Evolutionary conservation across 2,888 invertebrate genomes (phyloP), one percentile per base, ranked within the genome.

Genomic region (Thymelicus sylvestris): DNA sequence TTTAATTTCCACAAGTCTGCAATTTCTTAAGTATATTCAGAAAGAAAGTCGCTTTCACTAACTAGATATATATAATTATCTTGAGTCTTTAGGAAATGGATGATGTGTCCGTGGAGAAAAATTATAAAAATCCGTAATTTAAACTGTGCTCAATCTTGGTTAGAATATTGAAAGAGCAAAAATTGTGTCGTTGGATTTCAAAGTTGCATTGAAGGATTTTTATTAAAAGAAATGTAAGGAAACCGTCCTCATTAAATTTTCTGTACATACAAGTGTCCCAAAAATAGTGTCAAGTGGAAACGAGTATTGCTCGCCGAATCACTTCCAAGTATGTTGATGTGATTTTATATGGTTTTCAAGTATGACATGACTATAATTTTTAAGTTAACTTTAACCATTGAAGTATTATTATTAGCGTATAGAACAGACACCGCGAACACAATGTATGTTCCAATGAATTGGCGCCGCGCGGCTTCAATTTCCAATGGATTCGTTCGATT

Each of bases 21-120:
- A 78, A 70, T 79, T 76, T 79, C 79, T 79, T 82, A 31, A 31
- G 78, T 79, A 80, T 81, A 82, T 83, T 82, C 79, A 82, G 81
- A 81, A 80, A 79, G 80, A 79, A 77, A 77, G 74, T 19, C 19
- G 75, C 75, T 82, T 79, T 79, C 57, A 52, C 67, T 41, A 41
- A 64, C 66, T 39, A 55, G 48, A 67, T 69, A 74, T 74, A 31
- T 5, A 68, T 70, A 74, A 73, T 73, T 74, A 68, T 57, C 44
- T 47, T 60, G 55, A 48, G 52, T 73, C 65, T 73, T 75, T 74
- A 72, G 6, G n/a, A 44, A 41, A 64, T 38, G 39, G 10, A 52
- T 44, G 44, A 10, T 41, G 31, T n/a, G 24, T 63, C 48, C 48
- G 24, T 38, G 15, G 15, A 64, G 50, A 38, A 13, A 38, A 64